These are phyloP conservation scores for Ophiodon elongatus DNA, from an alignment of 2,113 vertebrate genomes.

Conservation along the genomic window DNA sequence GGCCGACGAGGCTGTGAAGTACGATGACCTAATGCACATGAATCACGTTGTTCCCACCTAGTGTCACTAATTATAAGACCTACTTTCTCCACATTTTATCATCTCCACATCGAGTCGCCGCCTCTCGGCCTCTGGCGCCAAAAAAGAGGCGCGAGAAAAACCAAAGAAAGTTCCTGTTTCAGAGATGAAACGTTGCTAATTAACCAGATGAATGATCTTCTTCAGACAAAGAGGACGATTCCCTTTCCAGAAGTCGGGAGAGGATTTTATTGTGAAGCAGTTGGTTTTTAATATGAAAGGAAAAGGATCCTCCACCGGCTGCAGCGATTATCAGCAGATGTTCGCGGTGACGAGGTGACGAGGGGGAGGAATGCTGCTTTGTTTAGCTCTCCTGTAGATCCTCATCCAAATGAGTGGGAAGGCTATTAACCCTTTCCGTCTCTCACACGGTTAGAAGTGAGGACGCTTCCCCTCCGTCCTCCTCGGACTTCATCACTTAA, in stretches of 20 bases:
- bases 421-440: slow-evolving; percentile 31
- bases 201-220: slow-evolving; percentile 5
- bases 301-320: slow-evolving; percentile 24
- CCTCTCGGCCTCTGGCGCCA: slow-evolving; percentile 24
- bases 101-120: slow-evolving; percentile 7
- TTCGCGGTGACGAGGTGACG: slow-evolving; percentile 72
- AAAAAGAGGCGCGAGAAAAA: background rate
- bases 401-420: slow-evolving; percentile 42
- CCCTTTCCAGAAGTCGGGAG: background rate
- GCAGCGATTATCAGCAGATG: slow-evolving; percentile 77
- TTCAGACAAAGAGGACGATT: slow-evolving; percentile 28
- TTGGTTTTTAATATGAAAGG: slow-evolving; percentile 31
- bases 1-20: background rate
- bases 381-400: slow-evolving; percentile 57
- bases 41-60: background rate
- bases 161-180: background rate
- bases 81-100: background rate
- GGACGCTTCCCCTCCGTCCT: slow-evolving; percentile 28
- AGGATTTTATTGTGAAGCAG: background rate
- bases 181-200: slow-evolving; percentile 11
- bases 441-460: slow-evolving; percentile 8
- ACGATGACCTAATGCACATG: background rate
- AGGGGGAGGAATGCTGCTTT: slow-evolving; percentile 73
- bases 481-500: background rate
- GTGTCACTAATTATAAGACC: background rate